phyloP scores from a whole-genome alignment of 2,113 vertebrate species.

The Tretioscincus oriximinensis region DNA sequence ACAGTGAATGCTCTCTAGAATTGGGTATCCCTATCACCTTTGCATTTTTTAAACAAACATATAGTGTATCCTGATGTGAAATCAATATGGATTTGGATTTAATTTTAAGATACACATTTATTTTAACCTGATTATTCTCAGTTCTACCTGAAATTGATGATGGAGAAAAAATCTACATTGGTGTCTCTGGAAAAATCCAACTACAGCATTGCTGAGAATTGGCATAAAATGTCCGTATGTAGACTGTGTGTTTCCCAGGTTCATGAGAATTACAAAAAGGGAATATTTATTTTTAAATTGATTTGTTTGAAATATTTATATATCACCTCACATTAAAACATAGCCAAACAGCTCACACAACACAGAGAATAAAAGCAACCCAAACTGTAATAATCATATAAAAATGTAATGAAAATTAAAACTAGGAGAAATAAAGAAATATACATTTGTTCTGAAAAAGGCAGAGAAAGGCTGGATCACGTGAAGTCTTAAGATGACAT shows the following conservation, averaged over 20 bases:
- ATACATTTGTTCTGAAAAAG: no score
- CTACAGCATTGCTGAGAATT: neutral
- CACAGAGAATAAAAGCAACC: no score
- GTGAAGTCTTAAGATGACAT: no score
- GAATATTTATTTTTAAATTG: no score
- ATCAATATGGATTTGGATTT: slow-evolving; percentile 55
- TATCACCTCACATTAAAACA: no score
- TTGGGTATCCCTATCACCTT: slow-evolving; percentile 22
- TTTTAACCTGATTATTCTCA: slow-evolving; percentile 38
- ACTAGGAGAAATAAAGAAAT: no score
- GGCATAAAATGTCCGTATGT: neutral
- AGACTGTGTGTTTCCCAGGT: neutral
- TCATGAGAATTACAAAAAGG: no score
- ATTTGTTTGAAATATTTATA: no score
- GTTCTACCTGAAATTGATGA: slow-evolving; percentile 23
- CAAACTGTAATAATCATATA: no score
- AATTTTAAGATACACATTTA: slow-evolving; percentile 55
- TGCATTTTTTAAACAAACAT: slow-evolving; percentile 39
- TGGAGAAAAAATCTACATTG: neutral
- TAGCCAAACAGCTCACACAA: no score
- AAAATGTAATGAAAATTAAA: no score
- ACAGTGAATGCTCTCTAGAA: slow-evolving; percentile 46
- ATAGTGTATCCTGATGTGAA: slow-evolving; percentile 42
- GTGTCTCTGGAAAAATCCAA: neutral
- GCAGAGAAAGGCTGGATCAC: no score